These are phyloP conservation scores for Rhabdomys pumilio DNA, from an alignment of 2,797 vertebrate genomes.

Conservation along the genomic window DNA sequence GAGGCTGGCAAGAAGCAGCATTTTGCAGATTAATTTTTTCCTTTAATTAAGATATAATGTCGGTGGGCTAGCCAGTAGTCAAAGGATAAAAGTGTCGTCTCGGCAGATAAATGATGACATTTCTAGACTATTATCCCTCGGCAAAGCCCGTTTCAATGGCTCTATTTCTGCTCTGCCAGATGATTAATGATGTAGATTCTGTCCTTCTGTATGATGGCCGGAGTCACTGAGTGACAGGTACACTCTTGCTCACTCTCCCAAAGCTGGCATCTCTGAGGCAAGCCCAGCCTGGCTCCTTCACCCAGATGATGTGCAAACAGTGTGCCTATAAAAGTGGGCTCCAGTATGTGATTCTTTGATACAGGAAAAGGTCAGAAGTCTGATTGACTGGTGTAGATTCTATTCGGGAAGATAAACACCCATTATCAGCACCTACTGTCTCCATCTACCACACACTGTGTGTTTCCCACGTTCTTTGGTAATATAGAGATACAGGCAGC, in stretches of 20 bases:
- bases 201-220: conserved; percentile 82
- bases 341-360: conserved; percentile 65
- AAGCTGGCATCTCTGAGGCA: conserved; percentile 54
- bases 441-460: conserved; percentile 44
- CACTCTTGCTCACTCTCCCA: background rate
- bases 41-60: conserved; percentile 87
- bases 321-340: background rate
- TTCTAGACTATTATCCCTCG: conserved; percentile 80
- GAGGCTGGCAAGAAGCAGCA: conserved; percentile 75
- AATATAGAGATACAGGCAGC: conserved; percentile 55
- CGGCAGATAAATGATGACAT: conserved; percentile 87
- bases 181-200: conserved; percentile 87
- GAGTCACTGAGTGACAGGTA: conserved; percentile 78
- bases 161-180: conserved; percentile 82
- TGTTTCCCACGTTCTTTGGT: conserved; percentile 64
- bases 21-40: conserved; percentile 80
- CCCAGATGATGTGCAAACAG: conserved; percentile 30
- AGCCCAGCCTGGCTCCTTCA: background rate
- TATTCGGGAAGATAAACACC: conserved; percentile 65
- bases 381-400: conserved; percentile 40
- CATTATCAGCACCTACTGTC: background rate
- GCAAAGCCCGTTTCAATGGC: conserved; percentile 81
- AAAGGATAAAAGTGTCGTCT: conserved; percentile 84
- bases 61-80: conserved; percentile 81
- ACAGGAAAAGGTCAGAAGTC: conserved; percentile 76